Evolutionary conservation across 2,888 invertebrate genomes (phyloP), one percentile per base, ranked within the genome.

Genomic region (Leptinotarsa rubiginosa): DNA sequence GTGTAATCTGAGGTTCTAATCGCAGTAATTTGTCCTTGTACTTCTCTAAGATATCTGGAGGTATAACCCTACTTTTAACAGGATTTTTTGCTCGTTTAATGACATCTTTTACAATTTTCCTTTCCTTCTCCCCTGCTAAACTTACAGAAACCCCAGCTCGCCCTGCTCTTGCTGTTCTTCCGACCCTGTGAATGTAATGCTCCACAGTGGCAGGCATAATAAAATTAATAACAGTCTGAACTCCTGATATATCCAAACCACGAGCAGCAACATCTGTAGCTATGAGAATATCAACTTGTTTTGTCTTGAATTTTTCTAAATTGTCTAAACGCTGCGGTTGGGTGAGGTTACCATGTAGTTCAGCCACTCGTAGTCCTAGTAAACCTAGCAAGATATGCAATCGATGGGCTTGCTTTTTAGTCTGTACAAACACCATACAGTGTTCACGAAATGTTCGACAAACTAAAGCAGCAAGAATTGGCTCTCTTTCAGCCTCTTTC

Each of bases 121-220:
- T 91, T 88, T 99, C 99, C 74, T 92, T 92, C 87, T 99, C 99
- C 0, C 98, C 98, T 67, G 97, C 97, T 69, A 99, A 89, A 0
- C 98, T 97, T 7, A 99, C 96, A 0, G 99, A 97, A 74, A 96
- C 94, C 31, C 99, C 99, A 16, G 94, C 94, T 15, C 82, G 75
- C 0, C 98, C 98, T 25, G 79, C 79, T 84, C 99, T 91, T 0
- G 99, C 99, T 1, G 99, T 99, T 83, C 99, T 90, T 52, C 99
- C 99, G 12, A 99, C 97, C 87, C 94, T 91, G 88, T 99, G 99
- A 82, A 99, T 97, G 84, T 99, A 99, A 87, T 98, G 98, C 84
- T 98, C 97, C 22, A 98, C 87, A 0, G 97, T 96, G 62, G 95
- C 94, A 0, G 99, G 99, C 93, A 99, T 93, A 0, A 96, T 94